Percentiles rank a stretch among this genome's conserved stretches.
phyloP scores from a whole-genome alignment of 2,888 invertebrate species.

The Druceiella hillmani region DNA sequence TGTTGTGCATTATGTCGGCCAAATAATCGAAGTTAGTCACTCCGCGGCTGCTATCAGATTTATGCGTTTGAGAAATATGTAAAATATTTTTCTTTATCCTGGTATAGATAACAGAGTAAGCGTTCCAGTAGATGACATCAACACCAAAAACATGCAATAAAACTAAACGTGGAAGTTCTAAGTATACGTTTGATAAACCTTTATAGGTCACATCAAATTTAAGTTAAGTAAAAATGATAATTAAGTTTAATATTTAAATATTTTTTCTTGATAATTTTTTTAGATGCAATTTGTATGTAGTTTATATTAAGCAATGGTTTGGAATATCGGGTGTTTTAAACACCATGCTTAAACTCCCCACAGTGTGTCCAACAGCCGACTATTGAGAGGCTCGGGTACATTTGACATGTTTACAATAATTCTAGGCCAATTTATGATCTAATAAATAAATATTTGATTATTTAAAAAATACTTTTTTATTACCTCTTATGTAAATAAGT shows the following conservation, averaged over 20 bases:
- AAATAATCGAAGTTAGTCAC: conserved; percentile 20
- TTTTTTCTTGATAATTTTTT: no score
- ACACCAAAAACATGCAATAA: conserved; percentile 17
- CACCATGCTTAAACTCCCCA: not conserved
- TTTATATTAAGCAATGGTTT: not conserved
- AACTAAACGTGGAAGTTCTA: conserved; percentile 14
- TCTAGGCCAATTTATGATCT: conserved; percentile 3
- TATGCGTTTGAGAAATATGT: conserved; percentile 23
- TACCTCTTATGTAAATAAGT: no score
- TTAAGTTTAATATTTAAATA: no score
- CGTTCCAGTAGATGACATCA: conserved; percentile 14
- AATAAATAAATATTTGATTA: no score
- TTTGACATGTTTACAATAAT: no score
- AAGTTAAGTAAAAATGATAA: not conserved
- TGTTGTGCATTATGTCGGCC: conserved; percentile 21
- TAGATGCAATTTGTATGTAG: conserved; percentile 10
- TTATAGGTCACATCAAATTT: conserved; percentile 16
- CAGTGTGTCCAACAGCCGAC: no score
- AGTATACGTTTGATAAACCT: conserved; percentile 17
- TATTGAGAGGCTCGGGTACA: no score
- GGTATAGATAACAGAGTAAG: conserved; percentile 12
- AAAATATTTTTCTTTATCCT: conserved; percentile 19
- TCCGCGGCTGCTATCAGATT: conserved; percentile 20
- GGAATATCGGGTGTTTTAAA: conserved; percentile 1
- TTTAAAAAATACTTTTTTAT: no score